These are phyloP conservation scores for Sarcoramphus papa DNA, from an alignment of 2,797 vertebrate species.

Conservation along the genomic window DNA sequence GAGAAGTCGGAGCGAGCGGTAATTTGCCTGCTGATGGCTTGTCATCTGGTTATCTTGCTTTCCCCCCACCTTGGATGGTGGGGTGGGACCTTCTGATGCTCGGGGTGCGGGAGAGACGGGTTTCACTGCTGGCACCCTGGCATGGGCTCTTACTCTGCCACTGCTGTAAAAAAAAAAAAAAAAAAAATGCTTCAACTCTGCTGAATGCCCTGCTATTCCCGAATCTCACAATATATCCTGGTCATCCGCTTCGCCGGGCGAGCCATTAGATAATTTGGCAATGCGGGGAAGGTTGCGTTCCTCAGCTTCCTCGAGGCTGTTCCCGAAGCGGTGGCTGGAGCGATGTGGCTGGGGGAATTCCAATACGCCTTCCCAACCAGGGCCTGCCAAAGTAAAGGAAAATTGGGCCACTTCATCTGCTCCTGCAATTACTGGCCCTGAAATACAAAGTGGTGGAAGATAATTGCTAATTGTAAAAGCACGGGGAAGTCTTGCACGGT, in stretches of 20 bases:
- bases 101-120: no score
- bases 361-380: accelerated
- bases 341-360: background rate
- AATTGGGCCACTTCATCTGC: background rate
- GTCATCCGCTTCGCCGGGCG: background rate
- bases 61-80: background rate
- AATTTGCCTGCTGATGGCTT: background rate
- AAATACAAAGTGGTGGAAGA: background rate
- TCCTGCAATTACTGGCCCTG: background rate
- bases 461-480: background rate
- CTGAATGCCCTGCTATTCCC: background rate
- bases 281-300: background rate
- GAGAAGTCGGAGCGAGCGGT: accelerated
- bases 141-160: background rate
- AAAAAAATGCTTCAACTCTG: background rate
- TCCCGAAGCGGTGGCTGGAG: background rate
- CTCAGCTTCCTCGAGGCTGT: background rate
- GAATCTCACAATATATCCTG: background rate
- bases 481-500: accelerated
- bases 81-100: background rate
- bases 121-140: no score
- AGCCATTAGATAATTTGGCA: background rate
- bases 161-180: background rate
- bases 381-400: background rate
- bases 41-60: background rate